A percentile compares a stretch with the other conserved stretches of the same genome.
phyloP scores from a whole-genome alignment of 2,113 vertebrate species.

The Chaetorhynchus papuensis region DNA sequence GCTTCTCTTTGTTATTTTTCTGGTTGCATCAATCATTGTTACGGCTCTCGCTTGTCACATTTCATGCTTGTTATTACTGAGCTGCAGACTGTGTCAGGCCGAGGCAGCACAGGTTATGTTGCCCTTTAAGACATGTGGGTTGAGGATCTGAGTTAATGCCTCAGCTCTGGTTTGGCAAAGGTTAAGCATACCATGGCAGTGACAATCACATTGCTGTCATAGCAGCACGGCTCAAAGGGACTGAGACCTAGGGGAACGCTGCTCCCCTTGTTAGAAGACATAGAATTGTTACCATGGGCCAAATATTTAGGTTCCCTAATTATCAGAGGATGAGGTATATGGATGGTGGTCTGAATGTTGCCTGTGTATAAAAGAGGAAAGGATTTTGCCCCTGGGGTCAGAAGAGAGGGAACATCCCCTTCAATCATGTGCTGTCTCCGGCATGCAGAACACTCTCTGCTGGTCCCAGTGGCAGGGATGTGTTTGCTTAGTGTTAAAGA shows the following conservation, averaged over 20 bases:
- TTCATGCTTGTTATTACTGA: conserved; percentile 39
- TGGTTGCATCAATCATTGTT: conserved; percentile 52
- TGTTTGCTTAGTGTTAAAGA: not conserved
- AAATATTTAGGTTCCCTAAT: conserved; percentile 15
- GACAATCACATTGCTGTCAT: conserved; percentile 65
- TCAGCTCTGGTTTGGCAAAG: conserved; percentile 68
- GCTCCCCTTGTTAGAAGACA: conserved; percentile 47
- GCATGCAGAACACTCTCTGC: not conserved
- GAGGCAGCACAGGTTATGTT: conserved; percentile 46
- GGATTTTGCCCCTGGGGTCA: not conserved
- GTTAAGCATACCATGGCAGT: conserved; percentile 72
- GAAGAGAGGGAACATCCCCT: not conserved
- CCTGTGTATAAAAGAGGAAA: not conserved
- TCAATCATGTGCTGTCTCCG: not conserved
- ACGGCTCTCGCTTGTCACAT: conserved; percentile 10
- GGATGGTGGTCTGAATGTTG: not conserved
- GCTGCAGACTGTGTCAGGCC: not conserved
- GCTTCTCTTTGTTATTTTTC: conserved; percentile 54
- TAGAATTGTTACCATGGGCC: not conserved
- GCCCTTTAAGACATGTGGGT: conserved; percentile 66
- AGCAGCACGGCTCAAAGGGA: conserved; percentile 44
- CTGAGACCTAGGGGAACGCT: conserved; percentile 29
- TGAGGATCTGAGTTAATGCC: conserved; percentile 61
- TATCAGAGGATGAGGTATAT: not conserved
- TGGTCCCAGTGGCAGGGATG: not conserved